phyloP scores from a whole-genome alignment of 2,888 invertebrate species.

The Chaetogeoica ovagalla region DNA sequence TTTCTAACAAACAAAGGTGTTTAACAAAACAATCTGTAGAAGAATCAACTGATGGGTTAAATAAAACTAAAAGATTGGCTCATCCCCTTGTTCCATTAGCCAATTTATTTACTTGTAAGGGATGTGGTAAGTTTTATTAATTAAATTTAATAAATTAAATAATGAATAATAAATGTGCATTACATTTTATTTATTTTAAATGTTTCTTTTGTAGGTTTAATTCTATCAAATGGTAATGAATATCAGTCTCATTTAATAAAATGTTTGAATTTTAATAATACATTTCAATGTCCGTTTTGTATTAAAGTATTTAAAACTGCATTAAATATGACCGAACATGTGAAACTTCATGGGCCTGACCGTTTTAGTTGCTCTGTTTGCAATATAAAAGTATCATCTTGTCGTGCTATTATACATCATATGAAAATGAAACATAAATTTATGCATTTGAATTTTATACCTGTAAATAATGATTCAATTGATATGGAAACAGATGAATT shows the following conservation, averaged over 20 bases:
- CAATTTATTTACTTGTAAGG: slow-evolving; percentile 31
- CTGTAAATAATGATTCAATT: background rate
- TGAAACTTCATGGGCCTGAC: slow-evolving; percentile 45
- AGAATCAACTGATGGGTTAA: background rate
- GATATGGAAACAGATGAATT: slow-evolving; percentile 22
- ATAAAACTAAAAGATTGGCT: background rate
- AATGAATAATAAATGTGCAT: background rate
- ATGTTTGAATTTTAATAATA: background rate
- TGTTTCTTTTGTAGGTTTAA: slow-evolving; percentile 1
- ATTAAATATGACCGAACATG: slow-evolving; percentile 32
- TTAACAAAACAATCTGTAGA: background rate
- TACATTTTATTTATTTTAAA: background rate
- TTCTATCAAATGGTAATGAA: background rate
- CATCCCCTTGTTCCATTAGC: background rate
- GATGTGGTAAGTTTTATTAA: slow-evolving; percentile 36
- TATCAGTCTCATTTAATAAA: background rate
- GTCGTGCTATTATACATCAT: slow-evolving; percentile 29
- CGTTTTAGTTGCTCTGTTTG: slow-evolving; percentile 51
- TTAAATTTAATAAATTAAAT: too few relatives aligned
- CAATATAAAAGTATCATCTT: background rate
- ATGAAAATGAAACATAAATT: slow-evolving; percentile 27
- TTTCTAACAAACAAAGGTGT: background rate
- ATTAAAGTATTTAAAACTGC: slow-evolving; percentile 29
- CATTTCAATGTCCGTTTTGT: slow-evolving; percentile 30
- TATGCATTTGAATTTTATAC: slow-evolving; percentile 22